A percentile compares a stretch with the other conserved stretches of the same genome.
Evolutionary conservation across 1,140 invertebrate genomes (phyloP).

Genomic region (Drosophila dunni): DNA sequence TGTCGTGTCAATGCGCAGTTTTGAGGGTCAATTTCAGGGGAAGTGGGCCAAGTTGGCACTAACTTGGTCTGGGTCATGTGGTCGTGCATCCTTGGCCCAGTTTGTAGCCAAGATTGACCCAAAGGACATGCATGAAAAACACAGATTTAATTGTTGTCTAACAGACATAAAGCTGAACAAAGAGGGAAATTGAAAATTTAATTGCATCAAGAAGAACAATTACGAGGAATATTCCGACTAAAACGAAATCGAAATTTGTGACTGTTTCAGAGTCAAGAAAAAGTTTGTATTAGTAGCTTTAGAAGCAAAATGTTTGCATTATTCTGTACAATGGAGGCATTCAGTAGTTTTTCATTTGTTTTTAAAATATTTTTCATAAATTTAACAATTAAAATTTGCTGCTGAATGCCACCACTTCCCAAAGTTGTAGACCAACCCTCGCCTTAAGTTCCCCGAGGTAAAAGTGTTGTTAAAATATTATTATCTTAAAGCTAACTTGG

Average conservation of each 20-base stretch:
- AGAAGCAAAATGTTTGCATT: neutral
- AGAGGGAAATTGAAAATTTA: neutral
- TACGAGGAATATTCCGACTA: neutral
- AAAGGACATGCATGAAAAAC: neutral
- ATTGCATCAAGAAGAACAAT: neutral
- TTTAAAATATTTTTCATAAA: too few species aligned
- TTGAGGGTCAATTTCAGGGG: neutral
- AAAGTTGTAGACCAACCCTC: neutral
- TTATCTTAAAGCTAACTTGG: conserved; percentile 28
- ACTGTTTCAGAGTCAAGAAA: neutral
- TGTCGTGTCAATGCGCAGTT: neutral
- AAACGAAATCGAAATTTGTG: neutral
- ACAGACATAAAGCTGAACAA: neutral
- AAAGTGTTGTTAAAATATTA: conserved; percentile 8
- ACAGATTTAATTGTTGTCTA: neutral
- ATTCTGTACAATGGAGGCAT: neutral
- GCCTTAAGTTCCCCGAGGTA: neutral
- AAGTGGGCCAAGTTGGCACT: neutral
- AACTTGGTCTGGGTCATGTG: neutral
- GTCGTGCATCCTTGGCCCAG: neutral
- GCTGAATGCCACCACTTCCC: too few species aligned
- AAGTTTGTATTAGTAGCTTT: neutral
- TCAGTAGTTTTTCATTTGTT: too few species aligned
- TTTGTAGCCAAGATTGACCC: neutral
- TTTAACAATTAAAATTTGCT: too few species aligned